Evolutionary conservation across 2,888 invertebrate genomes (phyloP), one percentile per base, ranked within the genome.

Genomic region (Drosophila koepferae): DNA sequence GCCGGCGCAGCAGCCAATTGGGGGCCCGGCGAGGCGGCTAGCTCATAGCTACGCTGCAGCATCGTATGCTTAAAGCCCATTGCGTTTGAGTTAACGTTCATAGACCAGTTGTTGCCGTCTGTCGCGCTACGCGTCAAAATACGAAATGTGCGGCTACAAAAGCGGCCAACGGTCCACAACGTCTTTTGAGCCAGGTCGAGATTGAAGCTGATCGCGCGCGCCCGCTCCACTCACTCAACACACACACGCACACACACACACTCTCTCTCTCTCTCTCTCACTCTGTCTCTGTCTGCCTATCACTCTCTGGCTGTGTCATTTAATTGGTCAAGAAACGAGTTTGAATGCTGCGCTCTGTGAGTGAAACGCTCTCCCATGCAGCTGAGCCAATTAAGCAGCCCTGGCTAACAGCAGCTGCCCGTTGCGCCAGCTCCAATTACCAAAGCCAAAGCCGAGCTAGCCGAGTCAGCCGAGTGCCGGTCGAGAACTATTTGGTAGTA

Each of bases 21-120:
- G n/a, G 66, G 74, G 10, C 78, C 73, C 18, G 80, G 75, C 38
- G 85, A 82, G 18, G 91, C 89, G 34, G 70, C 82, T 62, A 91
- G 73, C 63, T 93, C 92, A 64, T 91, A 83, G 64, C 80, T 82
- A 65, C 93, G 91, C 77, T 93, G 92, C 63, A 93, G 80, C 72
- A 93, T 90, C 48, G 91, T 91, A 69, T 92, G 91, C 72, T 93
- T 93, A 59, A 92, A 92, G 51, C 93, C 93, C 92, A 93, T 92
- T 40, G 38, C 58, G 54, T 46, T 75, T 55, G 40, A 38, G 63
- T 86, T 70, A 73, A 91, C 90, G 78, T 84, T 89, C 93, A 92
- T 92, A 76, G 74, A 81, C 82, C 41, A 31, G 40, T 63, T 48
- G 12, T 41, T 31, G 55, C 40, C 60, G 75, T 84, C 91, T 91